Conservation (phyloP, 2,797 vertebrate genomes). For the Ambastaia sidthimunki region DNA sequence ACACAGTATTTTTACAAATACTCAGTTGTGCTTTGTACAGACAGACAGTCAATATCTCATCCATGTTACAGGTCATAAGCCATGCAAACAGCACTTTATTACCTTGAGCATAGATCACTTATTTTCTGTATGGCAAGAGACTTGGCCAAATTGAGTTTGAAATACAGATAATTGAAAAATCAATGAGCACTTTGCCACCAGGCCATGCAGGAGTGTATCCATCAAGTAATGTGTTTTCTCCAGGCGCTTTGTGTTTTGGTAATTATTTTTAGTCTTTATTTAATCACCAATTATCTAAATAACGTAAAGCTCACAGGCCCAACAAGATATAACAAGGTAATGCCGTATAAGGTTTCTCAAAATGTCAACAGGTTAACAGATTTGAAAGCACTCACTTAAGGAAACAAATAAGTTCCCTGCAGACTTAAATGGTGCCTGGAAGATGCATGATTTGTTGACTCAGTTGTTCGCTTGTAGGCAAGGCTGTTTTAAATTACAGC, state of each 20-base stretch:
- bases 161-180: slow-evolving; percentile 38
- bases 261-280: slow-evolving; percentile 4
- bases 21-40: neutral
- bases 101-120: neutral
- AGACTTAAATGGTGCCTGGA: neutral
- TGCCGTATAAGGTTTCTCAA: neutral
- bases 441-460: neutral
- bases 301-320: neutral
- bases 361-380: slow-evolving; percentile 2
- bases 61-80: neutral
- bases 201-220: slow-evolving; percentile 14
- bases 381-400: neutral
- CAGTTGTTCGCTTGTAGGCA: neutral
- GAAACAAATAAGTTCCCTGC: neutral
- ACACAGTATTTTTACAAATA: neutral
- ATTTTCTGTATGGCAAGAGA: neutral
- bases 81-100: slow-evolving; percentile 8
- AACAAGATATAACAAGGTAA: neutral
- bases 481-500: slow-evolving; percentile 33
- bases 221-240: slow-evolving; percentile 12
- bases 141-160: neutral
- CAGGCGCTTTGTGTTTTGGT: neutral
- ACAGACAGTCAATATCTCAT: neutral
- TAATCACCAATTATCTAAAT: slow-evolving; percentile 12
- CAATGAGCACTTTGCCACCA: slow-evolving; percentile 8